Base-by-base conservation (phyloP, 2,888 invertebrate genomes). In the Polyommatus icarus region DNA sequence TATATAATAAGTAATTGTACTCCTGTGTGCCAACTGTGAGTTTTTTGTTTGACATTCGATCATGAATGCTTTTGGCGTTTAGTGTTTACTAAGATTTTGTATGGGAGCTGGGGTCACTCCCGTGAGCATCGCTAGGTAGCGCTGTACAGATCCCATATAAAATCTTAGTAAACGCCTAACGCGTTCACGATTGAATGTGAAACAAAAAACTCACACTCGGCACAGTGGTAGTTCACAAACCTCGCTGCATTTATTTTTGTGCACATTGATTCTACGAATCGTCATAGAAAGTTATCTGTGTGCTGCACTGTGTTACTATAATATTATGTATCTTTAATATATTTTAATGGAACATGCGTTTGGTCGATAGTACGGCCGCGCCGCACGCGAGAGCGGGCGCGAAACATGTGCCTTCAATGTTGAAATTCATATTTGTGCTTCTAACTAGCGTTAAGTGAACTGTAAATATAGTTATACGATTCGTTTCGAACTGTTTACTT, bases 401-500 rank as follows among this genome's bases (percentile, higher is more conserved):
- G 94, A 93, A 94, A 87, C 85, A 93, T 94, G 94, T 94, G 94
- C 94, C 94, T 94, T 94, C 91, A 92, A 92, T 93, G 93, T 92
- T 92, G 89, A 93, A 91, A 91, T 92, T 90, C 90, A 93, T 93
- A 93, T 92, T 93, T 93, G 91, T 92, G 93, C 93, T 94, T 94
- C 90, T 91, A 92, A 89, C 86, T 91, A 92, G 89, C 82, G 82
- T 84, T 92, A 93, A 92, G 91, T 87, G 89, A 90, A 91, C 84
- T 93, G 93, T 93, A 94, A 86, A 93, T 94, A 93, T 94, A 93
- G 91, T 82, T 78, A 80, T 90, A 89, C 84, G 87, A 85, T 86
- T 86, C 87, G 88, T 89, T 91, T 90, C 89, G 88, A 90, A 89
- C 89, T 87, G 88, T 89, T 89, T 91, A 91, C 91, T 91, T 91